phyloP scores from a whole-genome alignment of 30 jellyfish, hydroid and myxozoan genomes.

The Nemopilema nomurai region DNA sequence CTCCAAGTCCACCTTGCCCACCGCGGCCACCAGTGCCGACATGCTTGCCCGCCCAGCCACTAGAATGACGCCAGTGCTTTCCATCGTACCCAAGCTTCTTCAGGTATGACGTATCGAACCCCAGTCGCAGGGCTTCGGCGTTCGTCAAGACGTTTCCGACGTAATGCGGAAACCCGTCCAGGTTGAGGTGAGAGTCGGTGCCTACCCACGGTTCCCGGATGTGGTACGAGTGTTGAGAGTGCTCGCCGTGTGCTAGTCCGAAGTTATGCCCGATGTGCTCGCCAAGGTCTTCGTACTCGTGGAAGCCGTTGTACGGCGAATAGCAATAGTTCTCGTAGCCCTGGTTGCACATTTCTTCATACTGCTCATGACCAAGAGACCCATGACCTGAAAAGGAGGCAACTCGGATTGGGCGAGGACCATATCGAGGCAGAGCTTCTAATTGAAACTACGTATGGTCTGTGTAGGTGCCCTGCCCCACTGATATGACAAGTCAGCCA shows the following conservation, averaged over 20 bases:
- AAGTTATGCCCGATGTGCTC: slow-evolving; percentile 9
- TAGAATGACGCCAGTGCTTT: slow-evolving; percentile 14
- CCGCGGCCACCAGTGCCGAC: slow-evolving; percentile 17
- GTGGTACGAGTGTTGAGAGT: neutral
- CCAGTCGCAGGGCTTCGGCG: slow-evolving; percentile 17
- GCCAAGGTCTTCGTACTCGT: slow-evolving; percentile 8
- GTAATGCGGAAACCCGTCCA: slow-evolving; percentile 14
- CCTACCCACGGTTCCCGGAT: neutral
- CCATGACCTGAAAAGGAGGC: neutral
- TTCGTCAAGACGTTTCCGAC: slow-evolving; percentile 35
- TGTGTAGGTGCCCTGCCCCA: too few species aligned
- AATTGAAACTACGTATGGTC: too few species aligned
- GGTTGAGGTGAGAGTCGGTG: neutral
- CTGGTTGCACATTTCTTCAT: neutral
- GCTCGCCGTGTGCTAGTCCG: slow-evolving; percentile 1
- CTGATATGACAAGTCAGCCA: too few species aligned
- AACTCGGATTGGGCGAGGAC: too few species aligned
- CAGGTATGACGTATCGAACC: slow-evolving; percentile 34
- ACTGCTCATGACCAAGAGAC: neutral
- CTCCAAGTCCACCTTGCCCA: slow-evolving; percentile 1
- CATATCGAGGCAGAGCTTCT: too few species aligned
- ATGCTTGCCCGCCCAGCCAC: neutral
- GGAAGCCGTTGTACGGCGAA: neutral
- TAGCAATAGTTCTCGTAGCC: slow-evolving; percentile 5
- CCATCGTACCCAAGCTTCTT: slow-evolving; percentile 43